Percentiles rank a stretch among this genome's conserved stretches.
Conservation (phyloP, 2,888 invertebrate species). For the Plebejus argus region DNA sequence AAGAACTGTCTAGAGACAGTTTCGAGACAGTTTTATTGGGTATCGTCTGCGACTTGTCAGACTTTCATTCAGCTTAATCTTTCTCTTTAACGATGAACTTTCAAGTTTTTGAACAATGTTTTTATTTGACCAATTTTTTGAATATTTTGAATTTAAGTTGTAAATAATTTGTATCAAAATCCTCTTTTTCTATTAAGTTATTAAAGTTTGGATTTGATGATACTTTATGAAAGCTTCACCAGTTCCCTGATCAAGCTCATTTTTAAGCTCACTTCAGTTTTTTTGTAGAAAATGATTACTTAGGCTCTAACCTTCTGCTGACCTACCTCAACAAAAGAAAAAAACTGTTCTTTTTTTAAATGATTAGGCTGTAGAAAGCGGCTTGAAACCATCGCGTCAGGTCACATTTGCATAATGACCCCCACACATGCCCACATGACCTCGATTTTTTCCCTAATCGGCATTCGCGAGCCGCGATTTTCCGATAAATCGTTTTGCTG, state of each 20-base stretch:
- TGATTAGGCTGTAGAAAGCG: constrained; percentile 22
- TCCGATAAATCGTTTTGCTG: constrained; percentile 19
- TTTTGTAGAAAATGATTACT: not conserved
- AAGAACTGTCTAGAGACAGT: constrained; percentile 15
- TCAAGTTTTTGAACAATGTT: not conserved
- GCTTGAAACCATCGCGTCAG: constrained; percentile 48
- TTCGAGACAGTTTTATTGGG: constrained; percentile 24
- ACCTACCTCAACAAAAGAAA: constrained; percentile 6
- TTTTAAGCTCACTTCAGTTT: not conserved
- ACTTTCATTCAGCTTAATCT: constrained; percentile 4
- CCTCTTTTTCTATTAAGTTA: not conserved
- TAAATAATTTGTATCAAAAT: not conserved
- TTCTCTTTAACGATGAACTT: constrained; percentile 13
- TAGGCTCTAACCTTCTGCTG: not conserved
- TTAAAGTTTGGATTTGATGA: not conserved
- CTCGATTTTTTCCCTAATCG: constrained; percentile 58
- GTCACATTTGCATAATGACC: constrained; percentile 71
- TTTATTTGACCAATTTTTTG: not conserved
- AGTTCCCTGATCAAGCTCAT: not conserved
- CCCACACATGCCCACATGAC: constrained; percentile 61
- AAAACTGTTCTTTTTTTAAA: not conserved
- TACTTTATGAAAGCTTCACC: not conserved
- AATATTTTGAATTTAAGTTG: too few relatives aligned
- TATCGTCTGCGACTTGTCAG: constrained; percentile 20
- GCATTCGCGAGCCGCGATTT: constrained; percentile 45